Conservation (phyloP, 2,113 vertebrate genomes). For the Heterochromis multidens region DNA sequence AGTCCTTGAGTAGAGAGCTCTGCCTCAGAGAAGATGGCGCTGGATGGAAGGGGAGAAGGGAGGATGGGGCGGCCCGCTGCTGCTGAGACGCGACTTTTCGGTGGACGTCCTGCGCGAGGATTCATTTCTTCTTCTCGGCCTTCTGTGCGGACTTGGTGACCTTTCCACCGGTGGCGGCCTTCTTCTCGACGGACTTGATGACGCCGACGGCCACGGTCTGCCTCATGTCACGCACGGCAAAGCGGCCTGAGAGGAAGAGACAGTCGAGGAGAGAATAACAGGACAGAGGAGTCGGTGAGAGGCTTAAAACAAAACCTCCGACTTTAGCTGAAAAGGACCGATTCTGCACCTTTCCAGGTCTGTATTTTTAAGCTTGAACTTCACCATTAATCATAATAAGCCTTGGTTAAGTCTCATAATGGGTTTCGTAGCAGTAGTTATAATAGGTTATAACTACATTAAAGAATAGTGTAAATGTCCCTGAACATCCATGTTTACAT, state of each 20-base stretch:
- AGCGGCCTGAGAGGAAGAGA: slow-evolving; percentile 61
- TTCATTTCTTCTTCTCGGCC: slow-evolving; percentile 78
- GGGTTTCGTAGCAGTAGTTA: background rate
- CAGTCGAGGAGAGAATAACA: background rate
- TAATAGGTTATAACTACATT: background rate
- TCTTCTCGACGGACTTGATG: slow-evolving; percentile 80
- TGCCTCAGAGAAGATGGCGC: slow-evolving; percentile 60
- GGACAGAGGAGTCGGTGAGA: background rate
- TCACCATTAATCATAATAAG: background rate
- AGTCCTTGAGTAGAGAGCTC: slow-evolving; percentile 78
- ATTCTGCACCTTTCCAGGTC: background rate
- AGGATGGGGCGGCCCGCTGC: slow-evolving; percentile 23
- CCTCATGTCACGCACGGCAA: slow-evolving; percentile 79
- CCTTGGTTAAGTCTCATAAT: background rate
- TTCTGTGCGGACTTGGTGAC: slow-evolving; percentile 81
- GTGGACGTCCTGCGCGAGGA: slow-evolving; percentile 32
- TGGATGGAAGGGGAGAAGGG: slow-evolving; percentile 12
- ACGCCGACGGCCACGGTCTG: slow-evolving; percentile 81
- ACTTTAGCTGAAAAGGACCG: too few relatives aligned
- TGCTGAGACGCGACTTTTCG: slow-evolving; percentile 26
- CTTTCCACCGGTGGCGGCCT: slow-evolving; percentile 59
- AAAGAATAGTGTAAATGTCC: background rate
- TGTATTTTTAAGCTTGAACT: background rate
- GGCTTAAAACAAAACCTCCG: background rate
- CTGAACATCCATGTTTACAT: too few relatives aligned